Evolutionary conservation across 2,888 invertebrate species (phyloP).

Genomic region (Watsonalla binaria): DNA sequence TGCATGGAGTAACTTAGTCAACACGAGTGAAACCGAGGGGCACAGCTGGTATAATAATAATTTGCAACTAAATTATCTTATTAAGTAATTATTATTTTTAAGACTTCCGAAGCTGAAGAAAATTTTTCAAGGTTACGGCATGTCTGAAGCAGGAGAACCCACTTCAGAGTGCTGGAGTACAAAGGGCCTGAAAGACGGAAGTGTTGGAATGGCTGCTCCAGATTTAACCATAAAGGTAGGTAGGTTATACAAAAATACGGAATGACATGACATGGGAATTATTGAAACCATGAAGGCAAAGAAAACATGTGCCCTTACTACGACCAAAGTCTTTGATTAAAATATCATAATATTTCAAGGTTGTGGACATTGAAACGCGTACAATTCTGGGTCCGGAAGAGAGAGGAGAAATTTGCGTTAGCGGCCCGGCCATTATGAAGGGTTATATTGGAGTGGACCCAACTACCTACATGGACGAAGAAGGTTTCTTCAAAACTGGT

Average conservation of each 20-base stretch:
- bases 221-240: conserved; percentile 24
- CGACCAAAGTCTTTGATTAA: background rate
- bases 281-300: background rate
- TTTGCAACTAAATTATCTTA: no score
- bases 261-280: no score
- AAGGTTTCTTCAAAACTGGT: conserved; percentile 37
- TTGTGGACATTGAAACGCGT: conserved; percentile 50
- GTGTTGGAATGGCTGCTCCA: conserved; percentile 19
- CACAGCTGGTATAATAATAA: background rate
- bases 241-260: background rate
- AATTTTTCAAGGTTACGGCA: conserved; percentile 48
- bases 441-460: conserved; percentile 4
- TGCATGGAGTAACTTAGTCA: no score
- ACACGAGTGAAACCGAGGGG: no score
- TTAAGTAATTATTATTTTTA: no score
- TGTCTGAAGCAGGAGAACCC: conserved; percentile 22
- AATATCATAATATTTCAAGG: conserved; percentile 19
- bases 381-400: conserved; percentile 47
- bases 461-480: conserved; percentile 24
- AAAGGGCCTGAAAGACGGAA: conserved; percentile 17
- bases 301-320: background rate
- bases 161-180: conserved; percentile 12
- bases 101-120: conserved; percentile 46
- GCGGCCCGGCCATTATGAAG: conserved; percentile 14
- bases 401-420: conserved; percentile 37